Evolutionary conservation across 2,797 vertebrate genomes (phyloP).

Genomic region (Hippoglossus hippoglossus): DNA sequence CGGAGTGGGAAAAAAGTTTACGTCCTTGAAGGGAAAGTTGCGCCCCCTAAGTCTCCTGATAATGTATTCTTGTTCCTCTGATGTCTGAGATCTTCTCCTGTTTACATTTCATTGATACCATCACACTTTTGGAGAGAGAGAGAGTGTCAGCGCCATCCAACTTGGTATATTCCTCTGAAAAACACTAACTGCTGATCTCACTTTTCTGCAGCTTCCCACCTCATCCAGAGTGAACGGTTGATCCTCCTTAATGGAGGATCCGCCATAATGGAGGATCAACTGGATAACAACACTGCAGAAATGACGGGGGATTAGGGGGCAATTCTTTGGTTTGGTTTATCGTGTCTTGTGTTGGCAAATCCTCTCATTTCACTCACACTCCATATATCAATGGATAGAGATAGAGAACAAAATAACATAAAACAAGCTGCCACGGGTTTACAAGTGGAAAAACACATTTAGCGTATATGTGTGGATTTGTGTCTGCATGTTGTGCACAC

Average conservation of each 20-base stretch:
- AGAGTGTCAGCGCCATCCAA: slow-evolving; percentile 23
- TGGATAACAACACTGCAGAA: slow-evolving; percentile 44
- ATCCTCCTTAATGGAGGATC: slow-evolving; percentile 61
- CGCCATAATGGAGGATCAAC: slow-evolving; percentile 55
- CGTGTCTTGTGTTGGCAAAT: slow-evolving; percentile 42
- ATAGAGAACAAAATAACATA: slow-evolving; percentile 1
- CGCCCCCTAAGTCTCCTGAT: slow-evolving; percentile 10
- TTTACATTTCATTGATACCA: slow-evolving; percentile 35
- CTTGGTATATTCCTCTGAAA: slow-evolving; percentile 16
- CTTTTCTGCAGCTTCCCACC: slow-evolving; percentile 51
- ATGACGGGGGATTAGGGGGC: slow-evolving; percentile 49
- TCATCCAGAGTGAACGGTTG: slow-evolving; percentile 58
- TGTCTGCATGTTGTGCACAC: not conserved
- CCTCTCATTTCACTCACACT: slow-evolving; percentile 35
- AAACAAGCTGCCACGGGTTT: slow-evolving; percentile 15
- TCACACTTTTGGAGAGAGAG: slow-evolving; percentile 17
- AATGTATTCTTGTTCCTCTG: slow-evolving; percentile 7
- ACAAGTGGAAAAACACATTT: slow-evolving; percentile 6
- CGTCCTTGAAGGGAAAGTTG: slow-evolving; percentile 6
- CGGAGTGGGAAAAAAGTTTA: slow-evolving; percentile 5
- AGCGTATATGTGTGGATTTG: not conserved
- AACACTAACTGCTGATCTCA: slow-evolving; percentile 15
- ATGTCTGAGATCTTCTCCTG: slow-evolving; percentile 14
- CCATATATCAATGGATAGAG: slow-evolving; percentile 28
- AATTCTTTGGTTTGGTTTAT: slow-evolving; percentile 55